phyloP scores from a whole-genome alignment of 1,140 invertebrate genomes.

The Cyclargus thomasi region DNA sequence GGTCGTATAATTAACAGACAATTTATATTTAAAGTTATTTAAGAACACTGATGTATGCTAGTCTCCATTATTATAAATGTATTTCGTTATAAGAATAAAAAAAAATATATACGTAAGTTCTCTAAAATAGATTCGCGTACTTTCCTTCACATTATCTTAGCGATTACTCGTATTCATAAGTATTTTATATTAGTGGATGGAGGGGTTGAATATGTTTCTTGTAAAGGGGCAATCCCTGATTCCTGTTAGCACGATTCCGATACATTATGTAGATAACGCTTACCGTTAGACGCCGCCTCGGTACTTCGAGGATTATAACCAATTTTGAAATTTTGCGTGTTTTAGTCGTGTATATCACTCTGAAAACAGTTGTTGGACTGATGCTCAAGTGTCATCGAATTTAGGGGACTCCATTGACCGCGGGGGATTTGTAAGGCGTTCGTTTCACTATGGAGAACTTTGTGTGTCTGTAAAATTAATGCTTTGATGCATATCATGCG shows the following conservation, averaged over 20 bases:
- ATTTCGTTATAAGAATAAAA: conserved; percentile 54
- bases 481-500: no score
- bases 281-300: conserved; percentile 29
- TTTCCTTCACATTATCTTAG: conserved; percentile 51
- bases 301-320: conserved; percentile 26
- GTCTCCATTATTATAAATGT: conserved; percentile 64
- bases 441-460: background rate
- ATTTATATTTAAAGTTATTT: conserved; percentile 53
- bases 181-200: conserved; percentile 42
- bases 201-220: conserved; percentile 27
- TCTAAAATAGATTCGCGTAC: conserved; percentile 52
- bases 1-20: conserved; percentile 40
- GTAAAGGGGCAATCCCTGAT: conserved; percentile 19
- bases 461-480: no score
- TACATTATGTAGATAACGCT: conserved; percentile 37
- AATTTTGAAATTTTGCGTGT: conserved; percentile 37
- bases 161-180: conserved; percentile 47
- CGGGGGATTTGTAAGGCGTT: conserved; percentile 34
- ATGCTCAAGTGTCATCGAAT: conserved; percentile 46
- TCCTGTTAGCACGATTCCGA: conserved; percentile 10
- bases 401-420: conserved; percentile 32
- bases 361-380: conserved; percentile 39
- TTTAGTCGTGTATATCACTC: conserved; percentile 40
- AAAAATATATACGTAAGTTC: conserved; percentile 55
- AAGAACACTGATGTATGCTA: conserved; percentile 65